phyloP scores from a whole-genome alignment of 2,113 vertebrate species.

The Cyrtonyx montezumae region DNA sequence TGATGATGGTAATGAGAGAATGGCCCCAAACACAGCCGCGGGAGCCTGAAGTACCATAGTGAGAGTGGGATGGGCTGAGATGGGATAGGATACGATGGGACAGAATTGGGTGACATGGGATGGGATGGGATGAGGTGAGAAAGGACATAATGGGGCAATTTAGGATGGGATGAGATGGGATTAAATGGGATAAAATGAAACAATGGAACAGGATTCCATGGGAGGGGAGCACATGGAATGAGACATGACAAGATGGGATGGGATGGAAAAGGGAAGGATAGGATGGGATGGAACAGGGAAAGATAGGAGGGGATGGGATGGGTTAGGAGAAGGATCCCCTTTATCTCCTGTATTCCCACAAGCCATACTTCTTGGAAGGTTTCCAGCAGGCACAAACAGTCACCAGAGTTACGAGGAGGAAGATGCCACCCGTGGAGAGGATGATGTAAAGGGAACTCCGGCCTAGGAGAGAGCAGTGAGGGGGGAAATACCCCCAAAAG shows the following conservation, averaged over 20 bases:
- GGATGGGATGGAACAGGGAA: background rate
- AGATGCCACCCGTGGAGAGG: conserved; percentile 95
- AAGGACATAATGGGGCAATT: background rate
- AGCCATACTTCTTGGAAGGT: conserved; percentile 90
- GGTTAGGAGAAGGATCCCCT: background rate
- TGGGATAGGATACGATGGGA: accelerated
- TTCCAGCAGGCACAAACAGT: conserved; percentile 99
- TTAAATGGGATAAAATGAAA: accelerated
- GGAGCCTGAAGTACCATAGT: background rate
- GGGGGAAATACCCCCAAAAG: accelerated
- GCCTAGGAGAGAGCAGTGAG: conserved; percentile 73
- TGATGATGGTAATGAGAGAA: background rate
- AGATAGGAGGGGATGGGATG: background rate
- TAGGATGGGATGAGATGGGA: accelerated
- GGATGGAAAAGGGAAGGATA: no score
- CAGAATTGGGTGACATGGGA: background rate
- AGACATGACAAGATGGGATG: background rate
- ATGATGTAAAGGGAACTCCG: conserved; percentile 98
- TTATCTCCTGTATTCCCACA: background rate
- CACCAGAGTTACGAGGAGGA: conserved; percentile 96
- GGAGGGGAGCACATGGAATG: background rate
- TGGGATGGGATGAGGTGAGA: background rate
- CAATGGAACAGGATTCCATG: background rate
- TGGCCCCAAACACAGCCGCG: background rate
- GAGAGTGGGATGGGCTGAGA: background rate